Conservation (phyloP, 2,113 vertebrate species). For the human region GRCh38 chr2:51187501-51188000, state of each 20-base stretch:
- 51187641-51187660: neutral
- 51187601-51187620: neutral
- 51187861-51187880: neutral
- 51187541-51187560: neutral
- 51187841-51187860: neutral
- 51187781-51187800: neutral
- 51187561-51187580: neutral
- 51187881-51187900: neutral
- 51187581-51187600: neutral
- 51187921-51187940: neutral
- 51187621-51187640: neutral
- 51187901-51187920: neutral
- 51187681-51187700: neutral
- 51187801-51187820: neutral
- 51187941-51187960: neutral
- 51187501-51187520: neutral
- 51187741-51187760: neutral
- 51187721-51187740: neutral
- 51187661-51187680: neutral
- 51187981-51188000: neutral
- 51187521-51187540: neutral
- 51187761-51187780: neutral
- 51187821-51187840: neutral
- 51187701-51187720: neutral
- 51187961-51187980: neutral